These are phyloP conservation scores for Lycaon pictus DNA, from an alignment of 2,113 vertebrate genomes.

Conservation along the genomic window DNA sequence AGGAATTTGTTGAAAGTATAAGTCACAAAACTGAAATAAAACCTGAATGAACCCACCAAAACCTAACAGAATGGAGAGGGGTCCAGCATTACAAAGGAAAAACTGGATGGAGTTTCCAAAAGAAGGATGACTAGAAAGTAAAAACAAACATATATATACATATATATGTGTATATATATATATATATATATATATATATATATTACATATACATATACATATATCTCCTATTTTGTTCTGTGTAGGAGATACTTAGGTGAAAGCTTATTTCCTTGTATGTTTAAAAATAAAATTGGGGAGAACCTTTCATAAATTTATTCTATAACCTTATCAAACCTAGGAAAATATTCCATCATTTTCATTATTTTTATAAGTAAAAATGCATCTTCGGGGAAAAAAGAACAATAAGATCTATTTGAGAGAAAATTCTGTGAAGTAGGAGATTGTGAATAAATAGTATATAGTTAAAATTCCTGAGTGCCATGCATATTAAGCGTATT, in stretches of 20 bases:
- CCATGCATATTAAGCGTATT: neutral
- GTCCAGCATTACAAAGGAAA: neutral
- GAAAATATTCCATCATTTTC: neutral
- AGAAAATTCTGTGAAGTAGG: constrained; percentile 34
- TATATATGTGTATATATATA: neutral
- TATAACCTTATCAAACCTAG: neutral
- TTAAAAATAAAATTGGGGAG: constrained; percentile 58
- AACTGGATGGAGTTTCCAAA: neutral
- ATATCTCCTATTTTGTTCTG: neutral
- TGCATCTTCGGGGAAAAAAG: neutral
- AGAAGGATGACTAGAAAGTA: neutral
- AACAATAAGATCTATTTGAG: constrained; percentile 31
- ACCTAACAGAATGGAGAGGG: neutral
- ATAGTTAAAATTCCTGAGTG: constrained; percentile 12
- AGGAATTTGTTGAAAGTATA: neutral
- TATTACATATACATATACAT: too few relatives aligned
- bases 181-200: neutral
- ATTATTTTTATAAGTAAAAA: constrained; percentile 55
- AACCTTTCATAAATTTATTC: constrained; percentile 3
- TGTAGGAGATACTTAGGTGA: neutral
- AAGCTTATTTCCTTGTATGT: constrained; percentile 15
- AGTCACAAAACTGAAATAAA: constrained; percentile 30
- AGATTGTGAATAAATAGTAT: neutral
- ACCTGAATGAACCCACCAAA: neutral
- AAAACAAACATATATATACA: neutral